phyloP scores from a whole-genome alignment of 2,888 invertebrate genomes.

The Pristionchus fissidentatus region DNA sequence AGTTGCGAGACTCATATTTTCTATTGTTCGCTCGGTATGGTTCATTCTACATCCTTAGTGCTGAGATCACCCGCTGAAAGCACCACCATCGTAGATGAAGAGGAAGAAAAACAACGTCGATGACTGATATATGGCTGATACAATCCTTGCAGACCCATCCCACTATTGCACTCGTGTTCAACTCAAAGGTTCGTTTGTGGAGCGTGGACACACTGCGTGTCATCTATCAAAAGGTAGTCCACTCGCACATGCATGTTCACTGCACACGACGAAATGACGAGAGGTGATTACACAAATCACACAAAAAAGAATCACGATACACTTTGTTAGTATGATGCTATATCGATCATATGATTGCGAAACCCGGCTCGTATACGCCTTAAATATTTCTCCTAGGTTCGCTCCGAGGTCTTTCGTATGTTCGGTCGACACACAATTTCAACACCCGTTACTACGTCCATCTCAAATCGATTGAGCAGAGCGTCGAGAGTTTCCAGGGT shows the following conservation, averaged over 20 bases:
- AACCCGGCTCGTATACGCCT: too few relatives aligned
- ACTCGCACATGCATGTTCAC: neutral
- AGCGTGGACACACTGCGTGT: slow-evolving; percentile 27
- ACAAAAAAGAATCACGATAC: too few relatives aligned
- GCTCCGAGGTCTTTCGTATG: neutral
- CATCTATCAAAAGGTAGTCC: slow-evolving; percentile 12
- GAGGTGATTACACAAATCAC: neutral
- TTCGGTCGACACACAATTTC: neutral
- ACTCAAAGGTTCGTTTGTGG: slow-evolving; percentile 27
- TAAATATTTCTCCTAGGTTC: neutral
- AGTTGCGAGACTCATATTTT: neutral
- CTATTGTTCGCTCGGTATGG: too few relatives aligned
- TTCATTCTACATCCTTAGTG: too few relatives aligned
- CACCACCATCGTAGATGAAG: too few relatives aligned
- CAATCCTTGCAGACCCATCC: slow-evolving; percentile 16
- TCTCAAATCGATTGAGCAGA: slow-evolving; percentile 8
- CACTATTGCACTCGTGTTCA: slow-evolving; percentile 26
- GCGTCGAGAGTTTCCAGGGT: neutral
- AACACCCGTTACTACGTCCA: neutral
- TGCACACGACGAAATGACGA: neutral
- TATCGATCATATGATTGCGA: too few relatives aligned
- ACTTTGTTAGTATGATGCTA: too few relatives aligned
- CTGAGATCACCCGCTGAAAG: too few relatives aligned
- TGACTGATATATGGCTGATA: neutral
- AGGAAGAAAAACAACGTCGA: neutral